These are phyloP conservation scores for Forficula auricularia DNA, from an alignment of 1,140 invertebrate genomes.

Conservation along the genomic window DNA sequence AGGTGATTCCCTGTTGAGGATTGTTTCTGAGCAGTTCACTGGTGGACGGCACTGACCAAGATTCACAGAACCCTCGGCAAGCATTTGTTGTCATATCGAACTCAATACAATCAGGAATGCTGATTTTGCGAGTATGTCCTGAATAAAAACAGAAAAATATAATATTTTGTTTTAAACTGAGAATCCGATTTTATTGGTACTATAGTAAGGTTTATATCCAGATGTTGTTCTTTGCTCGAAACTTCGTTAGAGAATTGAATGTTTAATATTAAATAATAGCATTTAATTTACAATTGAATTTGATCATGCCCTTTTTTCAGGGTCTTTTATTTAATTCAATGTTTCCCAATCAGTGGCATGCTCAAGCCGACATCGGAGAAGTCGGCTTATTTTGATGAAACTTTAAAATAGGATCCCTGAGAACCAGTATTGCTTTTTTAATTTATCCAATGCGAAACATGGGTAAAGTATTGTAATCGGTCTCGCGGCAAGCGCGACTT, in stretches of 20 bases:
- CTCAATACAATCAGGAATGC: constrained; percentile 64
- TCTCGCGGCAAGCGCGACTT: too few relatives aligned
- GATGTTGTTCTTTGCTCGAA: neutral
- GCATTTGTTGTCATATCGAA: constrained; percentile 73
- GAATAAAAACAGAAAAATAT: constrained; percentile 12
- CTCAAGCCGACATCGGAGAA: too few relatives aligned
- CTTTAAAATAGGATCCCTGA: too few relatives aligned
- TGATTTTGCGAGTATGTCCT: constrained; percentile 62
- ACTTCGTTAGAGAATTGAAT: neutral
- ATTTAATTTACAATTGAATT: neutral
- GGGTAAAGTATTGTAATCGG: too few relatives aligned
- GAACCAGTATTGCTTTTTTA: too few relatives aligned
- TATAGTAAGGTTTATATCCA: neutral
- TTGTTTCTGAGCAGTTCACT: constrained; percentile 34
- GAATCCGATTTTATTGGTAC: neutral
- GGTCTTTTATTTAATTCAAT: neutral
- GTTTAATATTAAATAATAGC: neutral
- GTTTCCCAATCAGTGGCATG: too few relatives aligned
- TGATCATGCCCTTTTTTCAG: neutral
- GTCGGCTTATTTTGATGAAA: too few relatives aligned
- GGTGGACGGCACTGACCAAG: constrained; percentile 51
- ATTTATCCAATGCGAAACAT: too few relatives aligned
- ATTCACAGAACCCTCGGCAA: constrained; percentile 70
- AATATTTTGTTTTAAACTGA: constrained; percentile 4
- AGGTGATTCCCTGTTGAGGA: constrained; percentile 54